A percentile compares a stretch with the other conserved stretches of the same genome.
phyloP scores from a whole-genome alignment of 2,113 vertebrate genomes.

The Phocoena sinus region DNA sequence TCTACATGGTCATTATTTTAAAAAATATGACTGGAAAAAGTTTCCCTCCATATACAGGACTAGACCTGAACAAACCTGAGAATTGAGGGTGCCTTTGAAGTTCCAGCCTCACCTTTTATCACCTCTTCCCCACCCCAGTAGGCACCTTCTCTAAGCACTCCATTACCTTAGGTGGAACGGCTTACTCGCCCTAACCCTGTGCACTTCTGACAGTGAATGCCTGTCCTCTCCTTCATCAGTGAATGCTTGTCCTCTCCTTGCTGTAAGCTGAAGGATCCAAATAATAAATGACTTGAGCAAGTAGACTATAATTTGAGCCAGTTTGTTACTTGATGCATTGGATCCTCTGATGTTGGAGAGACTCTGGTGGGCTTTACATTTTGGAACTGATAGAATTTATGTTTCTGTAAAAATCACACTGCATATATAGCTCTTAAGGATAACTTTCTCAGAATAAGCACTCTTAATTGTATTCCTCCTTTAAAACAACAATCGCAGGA shows the following conservation, averaged over 20 bases:
- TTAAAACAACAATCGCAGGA: not conserved
- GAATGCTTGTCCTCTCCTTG: not conserved
- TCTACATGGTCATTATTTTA: not conserved
- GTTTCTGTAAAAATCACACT: not conserved
- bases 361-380: not conserved
- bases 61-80: not conserved
- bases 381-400: not conserved
- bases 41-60: not conserved
- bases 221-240: not conserved
- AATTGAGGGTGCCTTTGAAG: not conserved
- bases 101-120: not conserved
- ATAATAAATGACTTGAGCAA: not conserved
- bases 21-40: not conserved
- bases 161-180: not conserved
- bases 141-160: not conserved
- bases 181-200: not conserved
- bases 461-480: not conserved
- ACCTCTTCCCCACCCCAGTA: not conserved
- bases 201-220: not conserved
- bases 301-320: not conserved
- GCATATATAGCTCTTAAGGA: not conserved
- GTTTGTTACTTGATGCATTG: not conserved
- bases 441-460: not conserved
- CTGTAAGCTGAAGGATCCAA: not conserved
- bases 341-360: not conserved